Percentiles rank a stretch among this genome's conserved stretches.
These are phyloP conservation scores for Alosa alosa DNA, from an alignment of 2,113 vertebrate species.

Conservation along the genomic window DNA sequence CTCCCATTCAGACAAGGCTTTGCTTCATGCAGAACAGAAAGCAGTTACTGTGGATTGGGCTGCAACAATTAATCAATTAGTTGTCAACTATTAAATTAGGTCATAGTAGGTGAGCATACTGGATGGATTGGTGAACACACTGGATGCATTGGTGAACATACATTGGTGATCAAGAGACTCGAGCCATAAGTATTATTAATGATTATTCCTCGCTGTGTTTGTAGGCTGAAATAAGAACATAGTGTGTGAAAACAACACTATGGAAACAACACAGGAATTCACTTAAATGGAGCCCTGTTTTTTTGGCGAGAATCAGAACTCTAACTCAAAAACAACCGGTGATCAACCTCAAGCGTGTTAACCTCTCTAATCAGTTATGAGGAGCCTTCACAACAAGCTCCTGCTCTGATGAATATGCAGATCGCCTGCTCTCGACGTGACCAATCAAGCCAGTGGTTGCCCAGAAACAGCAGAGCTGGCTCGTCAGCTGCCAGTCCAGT, in stretches of 20 bases:
- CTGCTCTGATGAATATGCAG: constrained; percentile 50
- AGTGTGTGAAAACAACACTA: background rate
- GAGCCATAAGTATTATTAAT: background rate
- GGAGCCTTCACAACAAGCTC: constrained; percentile 22
- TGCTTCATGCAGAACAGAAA: too few species aligned
- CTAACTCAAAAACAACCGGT: constrained; percentile 29
- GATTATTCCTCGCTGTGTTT: background rate
- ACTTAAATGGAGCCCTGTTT: background rate
- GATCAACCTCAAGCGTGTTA: constrained; percentile 37
- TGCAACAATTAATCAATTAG: too few species aligned
- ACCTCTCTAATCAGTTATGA: constrained; percentile 50
- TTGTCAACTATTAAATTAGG: too few species aligned
- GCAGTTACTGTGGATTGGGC: too few species aligned
- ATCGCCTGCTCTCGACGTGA: constrained; percentile 35
- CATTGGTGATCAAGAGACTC: background rate
- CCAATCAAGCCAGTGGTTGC: constrained; percentile 33
- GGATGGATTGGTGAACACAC: too few species aligned
- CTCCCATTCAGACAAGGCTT: too few species aligned
- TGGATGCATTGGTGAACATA: background rate
- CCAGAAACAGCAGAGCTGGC: constrained; percentile 31
- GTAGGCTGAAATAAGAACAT: background rate
- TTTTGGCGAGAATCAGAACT: constrained; percentile 32
- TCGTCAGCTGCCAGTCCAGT: constrained; percentile 18
- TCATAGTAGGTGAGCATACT: too few species aligned
- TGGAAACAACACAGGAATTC: background rate